Conservation (phyloP, 2,888 invertebrate species). For the Pammene fasciana region DNA sequence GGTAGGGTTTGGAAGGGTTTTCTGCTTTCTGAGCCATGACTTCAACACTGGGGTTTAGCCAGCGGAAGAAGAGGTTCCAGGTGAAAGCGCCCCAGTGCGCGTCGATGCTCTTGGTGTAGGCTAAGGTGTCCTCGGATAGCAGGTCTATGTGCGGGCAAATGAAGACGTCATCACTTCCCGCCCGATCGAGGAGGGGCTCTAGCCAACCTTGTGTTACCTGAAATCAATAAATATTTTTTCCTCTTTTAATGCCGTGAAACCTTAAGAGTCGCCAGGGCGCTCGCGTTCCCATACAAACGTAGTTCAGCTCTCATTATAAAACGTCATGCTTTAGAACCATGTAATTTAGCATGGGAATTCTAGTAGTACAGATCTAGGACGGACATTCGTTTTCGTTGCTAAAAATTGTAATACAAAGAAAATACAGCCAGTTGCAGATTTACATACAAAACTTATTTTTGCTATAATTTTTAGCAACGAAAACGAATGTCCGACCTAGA, state of each 20-base stretch:
- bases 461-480: no score
- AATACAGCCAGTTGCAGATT: no score
- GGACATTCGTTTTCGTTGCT: no score
- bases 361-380: no score
- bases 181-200: constrained; percentile 81
- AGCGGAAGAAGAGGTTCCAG: constrained; percentile 97
- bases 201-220: constrained; percentile 86
- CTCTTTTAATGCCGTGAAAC: not conserved
- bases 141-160: constrained; percentile 83
- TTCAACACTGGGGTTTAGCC: constrained; percentile 89
- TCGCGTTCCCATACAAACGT: no score
- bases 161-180: constrained; percentile 78
- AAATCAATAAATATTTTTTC: constrained; percentile 31
- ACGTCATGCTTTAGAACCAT: no score
- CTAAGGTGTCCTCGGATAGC: constrained; percentile 97
- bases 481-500: no score
- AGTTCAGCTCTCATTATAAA: no score
- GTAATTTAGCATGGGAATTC: no score
- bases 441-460: no score
- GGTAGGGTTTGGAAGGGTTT: constrained; percentile 87
- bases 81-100: constrained; percentile 99
- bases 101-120: constrained; percentile 97
- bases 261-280: no score
- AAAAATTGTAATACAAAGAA: no score
- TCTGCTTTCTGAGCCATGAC: constrained; percentile 85